A percentile compares a stretch with the other conserved stretches of the same genome.
phyloP scores from a whole-genome alignment of 1,140 invertebrate species.

The Whitmania pigra region DNA sequence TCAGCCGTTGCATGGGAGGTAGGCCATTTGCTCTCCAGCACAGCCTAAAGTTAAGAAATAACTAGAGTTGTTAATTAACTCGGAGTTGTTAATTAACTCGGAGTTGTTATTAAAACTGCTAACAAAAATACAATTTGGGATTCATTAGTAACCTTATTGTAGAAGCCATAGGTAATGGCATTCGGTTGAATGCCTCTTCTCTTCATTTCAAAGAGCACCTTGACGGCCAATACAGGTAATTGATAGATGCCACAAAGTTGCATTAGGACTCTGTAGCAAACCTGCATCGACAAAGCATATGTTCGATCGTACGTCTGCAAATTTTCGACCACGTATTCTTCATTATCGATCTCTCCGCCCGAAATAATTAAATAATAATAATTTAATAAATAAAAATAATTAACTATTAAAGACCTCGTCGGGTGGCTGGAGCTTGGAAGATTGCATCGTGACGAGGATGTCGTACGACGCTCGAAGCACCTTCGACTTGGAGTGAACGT shows the following conservation, averaged over 20 bases:
- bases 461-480: conserved; percentile 73
- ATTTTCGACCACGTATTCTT: not conserved
- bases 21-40: conserved; percentile 87
- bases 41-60: conserved; percentile 47
- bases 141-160: conserved; percentile 46
- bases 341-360: conserved; percentile 28
- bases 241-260: conserved; percentile 89
- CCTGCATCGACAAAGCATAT: conserved; percentile 44
- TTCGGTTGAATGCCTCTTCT: conserved; percentile 84
- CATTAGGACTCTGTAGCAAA: conserved; percentile 96
- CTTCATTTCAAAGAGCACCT: conserved; percentile 88
- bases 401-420: too few relatives aligned
- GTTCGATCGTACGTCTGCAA: not conserved
- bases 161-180: conserved; percentile 89
- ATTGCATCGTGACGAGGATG: conserved; percentile 69
- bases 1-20: conserved; percentile 66
- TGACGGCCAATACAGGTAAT: conserved; percentile 82
- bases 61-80: not conserved
- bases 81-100: not conserved
- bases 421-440: conserved; percentile 61
- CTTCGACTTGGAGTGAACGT: conserved; percentile 52
- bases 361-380: too few relatives aligned
- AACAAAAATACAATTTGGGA: not conserved
- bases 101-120: not conserved
- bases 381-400: too few relatives aligned